phyloP scores from a whole-genome alignment of 2,113 vertebrate species.

The Solenodon paradoxus region DNA sequence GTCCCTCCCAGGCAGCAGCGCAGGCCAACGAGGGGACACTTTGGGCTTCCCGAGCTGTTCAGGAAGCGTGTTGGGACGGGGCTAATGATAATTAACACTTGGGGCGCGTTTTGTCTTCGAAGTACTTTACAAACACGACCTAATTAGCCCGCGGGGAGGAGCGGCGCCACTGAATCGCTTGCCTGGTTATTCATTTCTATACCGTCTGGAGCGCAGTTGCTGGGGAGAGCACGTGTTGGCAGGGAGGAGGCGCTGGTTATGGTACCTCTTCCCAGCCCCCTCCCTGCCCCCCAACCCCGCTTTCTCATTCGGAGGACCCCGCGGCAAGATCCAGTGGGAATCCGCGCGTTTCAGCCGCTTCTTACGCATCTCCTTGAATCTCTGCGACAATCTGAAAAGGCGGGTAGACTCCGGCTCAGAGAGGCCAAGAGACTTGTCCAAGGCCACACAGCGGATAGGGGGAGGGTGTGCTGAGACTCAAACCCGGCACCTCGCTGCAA shows the following conservation, averaged over 20 bases:
- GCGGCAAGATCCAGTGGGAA: fast-evolving
- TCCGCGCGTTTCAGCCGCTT: background rate
- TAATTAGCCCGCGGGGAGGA: slow-evolving; percentile 74
- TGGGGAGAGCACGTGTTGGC: fast-evolving
- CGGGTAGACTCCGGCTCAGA: no score
- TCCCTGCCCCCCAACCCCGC: fast-evolving
- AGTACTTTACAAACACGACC: slow-evolving; percentile 74
- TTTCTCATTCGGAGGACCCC: background rate
- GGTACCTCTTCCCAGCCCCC: background rate
- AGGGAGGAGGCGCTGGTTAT: fast-evolving
- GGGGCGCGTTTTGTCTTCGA: slow-evolving; percentile 69
- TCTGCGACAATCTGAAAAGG: background rate
- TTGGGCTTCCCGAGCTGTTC: background rate
- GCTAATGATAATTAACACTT: slow-evolving; percentile 68
- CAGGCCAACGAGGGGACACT: background rate
- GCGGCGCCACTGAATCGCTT: slow-evolving; percentile 1
- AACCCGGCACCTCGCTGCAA: fast-evolving
- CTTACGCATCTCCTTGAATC: background rate
- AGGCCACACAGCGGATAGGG: no score
- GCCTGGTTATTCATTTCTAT: slow-evolving; percentile 59
- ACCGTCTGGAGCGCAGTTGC: background rate
- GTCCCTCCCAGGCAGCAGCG: fast-evolving
- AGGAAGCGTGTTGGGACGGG: slow-evolving; percentile 21
- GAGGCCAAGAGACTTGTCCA: no score
- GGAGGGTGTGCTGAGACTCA: background rate